Evolutionary conservation across 1,140 invertebrate genomes (phyloP).

Genomic region (Eumeta japonica): DNA sequence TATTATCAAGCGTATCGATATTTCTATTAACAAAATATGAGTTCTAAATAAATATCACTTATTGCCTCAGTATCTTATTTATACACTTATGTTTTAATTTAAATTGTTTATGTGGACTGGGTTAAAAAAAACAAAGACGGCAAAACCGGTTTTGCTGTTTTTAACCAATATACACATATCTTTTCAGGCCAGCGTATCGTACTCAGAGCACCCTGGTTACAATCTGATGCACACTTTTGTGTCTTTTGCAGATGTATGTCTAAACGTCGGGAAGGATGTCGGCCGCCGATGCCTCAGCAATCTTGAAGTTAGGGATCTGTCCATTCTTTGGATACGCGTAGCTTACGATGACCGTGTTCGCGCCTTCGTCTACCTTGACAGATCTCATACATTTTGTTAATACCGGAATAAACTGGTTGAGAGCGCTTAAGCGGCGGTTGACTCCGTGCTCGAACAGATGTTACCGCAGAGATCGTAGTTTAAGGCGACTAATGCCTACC

Average conservation of each 20-base stretch:
- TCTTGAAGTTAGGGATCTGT: constrained; percentile 7
- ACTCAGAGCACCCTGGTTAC: neutral
- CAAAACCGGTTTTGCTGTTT: neutral
- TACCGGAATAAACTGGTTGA: constrained; percentile 6
- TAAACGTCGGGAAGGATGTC: neutral
- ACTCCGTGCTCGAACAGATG: constrained; percentile 8
- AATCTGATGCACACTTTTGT: neutral
- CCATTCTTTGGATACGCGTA: constrained; percentile 8
- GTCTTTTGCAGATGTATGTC: neutral
- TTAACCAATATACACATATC: neutral
- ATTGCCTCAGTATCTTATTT: no score
- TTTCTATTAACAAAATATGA: no score
- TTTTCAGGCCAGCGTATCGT: neutral
- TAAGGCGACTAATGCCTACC: constrained; percentile 7
- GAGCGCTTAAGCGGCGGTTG: constrained; percentile 7
- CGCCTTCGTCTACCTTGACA: constrained; percentile 11
- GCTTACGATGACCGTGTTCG: constrained; percentile 6
- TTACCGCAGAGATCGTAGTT: constrained; percentile 5
- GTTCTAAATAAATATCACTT: no score
- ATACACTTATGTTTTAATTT: no score
- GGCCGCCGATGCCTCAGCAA: neutral
- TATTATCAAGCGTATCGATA: no score
- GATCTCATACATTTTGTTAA: constrained; percentile 7
- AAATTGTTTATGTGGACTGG: no score
- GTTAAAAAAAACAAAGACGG: no score